Evolutionary conservation across 1,140 invertebrate species (phyloP), one percentile per base, ranked within the genome.

Genomic region (Lanistes nyassanus): DNA sequence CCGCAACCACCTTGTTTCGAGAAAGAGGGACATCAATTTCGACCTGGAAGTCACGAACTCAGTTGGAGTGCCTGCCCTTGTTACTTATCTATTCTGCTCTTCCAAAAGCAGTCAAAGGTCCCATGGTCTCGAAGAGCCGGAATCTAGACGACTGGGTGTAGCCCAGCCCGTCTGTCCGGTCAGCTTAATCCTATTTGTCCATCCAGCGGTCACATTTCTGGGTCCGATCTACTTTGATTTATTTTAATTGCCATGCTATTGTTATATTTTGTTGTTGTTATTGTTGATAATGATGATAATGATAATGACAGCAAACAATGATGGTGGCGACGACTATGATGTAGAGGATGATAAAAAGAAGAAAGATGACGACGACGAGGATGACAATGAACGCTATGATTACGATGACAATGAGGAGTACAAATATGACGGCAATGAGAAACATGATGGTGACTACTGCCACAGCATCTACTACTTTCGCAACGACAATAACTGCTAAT

Each of bases 251-350:
- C n/a, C 13, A 55, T 55, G 53, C 13, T 55, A n/a, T 16, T 55
- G 53, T 16, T 55, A n/a, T 16, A 55, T 55, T 13, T 16, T 55
- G 53, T 16, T 55, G 53, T 16, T 55, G 53, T 16, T 55, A n/a
- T 16, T 55, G 53, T 16, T 55, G 53, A 55, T 55, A 55, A 16
- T 55, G 53, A 55, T 55, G 53, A 55, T 55, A 55, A n/a, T 16
- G 13, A n/a, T 16, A 16, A n/a, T 13, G 13, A n/a, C 13, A 16
- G 53, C 13, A 16, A n/a, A 55, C n/a, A n/a, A 55, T 55, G 53
- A 55, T 55, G 53, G n/a, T 55, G 53, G n/a, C n/a, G 53, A 55
- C n/a, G 53, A 55, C n/a, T 13, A 55, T 55, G 53, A 55, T 55
- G 53, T 16, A 16, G 53, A 55, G 13, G 53, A 55, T 55, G 53